Evolutionary conservation across 2,888 invertebrate species (phyloP).

Genomic region (Caenorhabditis sinica): DNA sequence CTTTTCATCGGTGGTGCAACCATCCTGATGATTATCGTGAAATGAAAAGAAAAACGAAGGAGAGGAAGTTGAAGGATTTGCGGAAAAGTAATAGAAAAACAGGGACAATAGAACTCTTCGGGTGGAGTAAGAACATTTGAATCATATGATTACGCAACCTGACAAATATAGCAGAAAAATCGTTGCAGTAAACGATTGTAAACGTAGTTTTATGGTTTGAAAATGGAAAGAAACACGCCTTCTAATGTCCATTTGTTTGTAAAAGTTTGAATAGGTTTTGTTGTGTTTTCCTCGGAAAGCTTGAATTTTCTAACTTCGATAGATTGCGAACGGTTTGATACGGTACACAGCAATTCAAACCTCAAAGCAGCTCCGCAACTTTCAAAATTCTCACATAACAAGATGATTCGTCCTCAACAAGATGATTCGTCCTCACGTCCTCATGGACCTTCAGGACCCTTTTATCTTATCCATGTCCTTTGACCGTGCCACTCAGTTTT

Average conservation of each 20-base stretch:
- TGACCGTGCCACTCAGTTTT: conserved; percentile 17
- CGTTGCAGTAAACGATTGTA: conserved; percentile 31
- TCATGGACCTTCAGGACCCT: not conserved
- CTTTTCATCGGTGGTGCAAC: conserved; percentile 29
- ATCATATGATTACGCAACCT: conserved; percentile 41
- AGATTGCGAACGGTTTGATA: no score
- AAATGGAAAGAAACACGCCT: conserved; percentile 31
- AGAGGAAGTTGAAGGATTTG: conserved; percentile 13
- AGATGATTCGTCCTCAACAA: no score
- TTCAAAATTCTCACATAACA: no score
- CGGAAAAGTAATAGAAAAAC: conserved; percentile 1
- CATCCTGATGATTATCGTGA: conserved; percentile 44
- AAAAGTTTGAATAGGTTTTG: not conserved
- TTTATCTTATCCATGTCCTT: conserved; percentile 8
- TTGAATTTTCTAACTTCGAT: no score
- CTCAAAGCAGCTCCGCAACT: no score
- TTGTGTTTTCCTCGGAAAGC: not conserved
- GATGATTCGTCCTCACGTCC: not conserved
- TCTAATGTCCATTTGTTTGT: conserved; percentile 9
- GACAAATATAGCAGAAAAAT: conserved; percentile 4
- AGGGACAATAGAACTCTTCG: not conserved
- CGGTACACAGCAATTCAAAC: no score
- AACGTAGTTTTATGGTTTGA: conserved; percentile 5
- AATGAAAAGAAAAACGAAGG: conserved; percentile 11
- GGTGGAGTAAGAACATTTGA: conserved; percentile 2